A percentile compares a stretch with the other conserved stretches of the same genome.
These are phyloP conservation scores for Miniopterus natalensis DNA, from an alignment of 2,113 vertebrate species.

Conservation along the genomic window DNA sequence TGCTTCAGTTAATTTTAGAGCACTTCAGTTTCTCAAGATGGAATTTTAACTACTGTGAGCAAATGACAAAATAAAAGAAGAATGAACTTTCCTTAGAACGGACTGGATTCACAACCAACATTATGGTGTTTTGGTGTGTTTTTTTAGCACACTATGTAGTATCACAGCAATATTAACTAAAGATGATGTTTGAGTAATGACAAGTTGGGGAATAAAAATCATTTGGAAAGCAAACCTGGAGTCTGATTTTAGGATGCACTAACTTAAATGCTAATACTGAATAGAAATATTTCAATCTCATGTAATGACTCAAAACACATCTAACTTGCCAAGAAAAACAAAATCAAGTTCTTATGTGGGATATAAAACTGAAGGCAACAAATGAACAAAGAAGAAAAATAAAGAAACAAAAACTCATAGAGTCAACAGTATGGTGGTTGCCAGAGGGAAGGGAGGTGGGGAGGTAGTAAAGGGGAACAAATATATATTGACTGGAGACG, in stretches of 20 bases:
- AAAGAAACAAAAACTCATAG: background rate
- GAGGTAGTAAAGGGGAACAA: background rate
- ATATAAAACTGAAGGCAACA: no score
- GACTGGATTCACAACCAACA: background rate
- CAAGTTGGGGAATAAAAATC: background rate
- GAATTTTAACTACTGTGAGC: background rate
- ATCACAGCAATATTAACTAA: background rate
- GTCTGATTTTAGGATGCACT: background rate
- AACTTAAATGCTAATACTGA: background rate
- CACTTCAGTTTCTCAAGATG: background rate
- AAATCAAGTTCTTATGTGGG: no score
- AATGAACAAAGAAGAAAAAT: no score
- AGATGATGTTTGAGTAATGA: background rate
- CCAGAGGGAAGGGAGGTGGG: background rate
- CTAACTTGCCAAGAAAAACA: constrained; percentile 4
- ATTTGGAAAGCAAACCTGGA: background rate
- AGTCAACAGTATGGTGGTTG: background rate
- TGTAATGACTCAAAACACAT: background rate
- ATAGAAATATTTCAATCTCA: background rate
- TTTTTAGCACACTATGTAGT: background rate
- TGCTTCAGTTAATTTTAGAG: background rate
- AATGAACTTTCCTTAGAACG: background rate
- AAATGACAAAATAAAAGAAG: background rate
- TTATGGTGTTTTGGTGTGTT: background rate
- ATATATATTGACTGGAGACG: background rate